phyloP scores from a whole-genome alignment of 2,797 vertebrate genomes.

The Poecilia picta region DNA sequence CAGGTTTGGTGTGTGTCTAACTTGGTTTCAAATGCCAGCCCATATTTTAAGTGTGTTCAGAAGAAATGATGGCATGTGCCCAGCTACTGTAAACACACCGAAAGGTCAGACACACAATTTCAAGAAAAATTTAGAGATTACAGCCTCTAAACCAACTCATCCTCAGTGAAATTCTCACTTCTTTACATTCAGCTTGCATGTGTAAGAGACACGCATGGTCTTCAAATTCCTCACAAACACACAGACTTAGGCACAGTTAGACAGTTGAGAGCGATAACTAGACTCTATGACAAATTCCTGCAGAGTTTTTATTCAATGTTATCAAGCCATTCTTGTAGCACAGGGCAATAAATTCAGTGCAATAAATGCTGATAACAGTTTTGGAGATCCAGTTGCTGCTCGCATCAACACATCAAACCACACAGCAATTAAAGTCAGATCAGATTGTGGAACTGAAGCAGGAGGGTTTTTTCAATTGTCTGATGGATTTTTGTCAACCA shows the following conservation, averaged over 20 bases:
- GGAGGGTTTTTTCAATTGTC: not conserved
- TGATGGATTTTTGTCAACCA: not conserved
- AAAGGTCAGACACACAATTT: conserved; percentile 23
- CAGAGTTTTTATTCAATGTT: not conserved
- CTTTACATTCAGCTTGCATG: not conserved
- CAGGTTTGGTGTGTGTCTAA: conserved; percentile 54
- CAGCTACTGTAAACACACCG: conserved; percentile 49
- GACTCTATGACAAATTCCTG: not conserved
- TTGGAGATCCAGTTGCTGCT: not conserved
- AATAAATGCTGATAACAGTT: not conserved
- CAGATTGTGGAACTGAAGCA: not conserved
- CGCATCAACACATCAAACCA: not conserved
- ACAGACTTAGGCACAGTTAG: not conserved
- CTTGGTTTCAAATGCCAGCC: conserved; percentile 59
- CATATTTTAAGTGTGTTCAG: conserved; percentile 53
- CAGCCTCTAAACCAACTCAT: not conserved
- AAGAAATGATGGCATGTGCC: conserved; percentile 1
- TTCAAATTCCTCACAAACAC: not conserved
- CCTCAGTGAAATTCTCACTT: not conserved
- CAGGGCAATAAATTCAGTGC: not conserved
- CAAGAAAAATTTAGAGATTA: conserved; percentile 6
- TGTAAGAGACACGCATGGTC: not conserved
- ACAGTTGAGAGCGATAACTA: not conserved
- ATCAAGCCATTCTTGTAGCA: not conserved
- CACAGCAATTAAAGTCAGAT: not conserved